A percentile compares a stretch with the other conserved stretches of the same genome.
Evolutionary conservation across 2,113 vertebrate genomes (phyloP).

Genomic region (Miniopterus natalensis): DNA sequence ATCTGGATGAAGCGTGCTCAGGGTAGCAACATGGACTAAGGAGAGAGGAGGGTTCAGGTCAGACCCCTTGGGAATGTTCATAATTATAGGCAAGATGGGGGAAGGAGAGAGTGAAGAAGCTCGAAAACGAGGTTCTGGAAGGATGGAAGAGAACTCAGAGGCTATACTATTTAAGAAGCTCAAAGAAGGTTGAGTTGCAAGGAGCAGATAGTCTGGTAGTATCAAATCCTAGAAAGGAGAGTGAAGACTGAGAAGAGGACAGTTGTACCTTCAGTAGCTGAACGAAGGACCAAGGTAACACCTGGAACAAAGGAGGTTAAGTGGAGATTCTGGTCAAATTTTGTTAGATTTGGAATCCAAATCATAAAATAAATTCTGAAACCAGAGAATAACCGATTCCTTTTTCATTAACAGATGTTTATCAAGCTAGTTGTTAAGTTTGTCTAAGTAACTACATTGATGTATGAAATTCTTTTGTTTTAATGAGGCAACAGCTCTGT

Average conservation of each 20-base stretch:
- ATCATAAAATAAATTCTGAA: slow-evolving; percentile 27
- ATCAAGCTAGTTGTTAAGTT: slow-evolving; percentile 47
- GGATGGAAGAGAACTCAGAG: background rate
- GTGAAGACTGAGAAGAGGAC: background rate
- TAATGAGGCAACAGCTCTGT: slow-evolving; percentile 53
- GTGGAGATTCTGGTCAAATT: background rate
- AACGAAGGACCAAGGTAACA: background rate
- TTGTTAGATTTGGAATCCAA: slow-evolving; percentile 36
- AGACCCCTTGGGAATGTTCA: background rate
- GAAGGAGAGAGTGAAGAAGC: background rate
- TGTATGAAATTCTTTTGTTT: slow-evolving; percentile 60
- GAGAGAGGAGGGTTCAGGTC: background rate
- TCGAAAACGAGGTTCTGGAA: background rate
- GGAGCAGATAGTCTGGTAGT: background rate
- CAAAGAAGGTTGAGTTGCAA: background rate
- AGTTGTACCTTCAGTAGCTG: background rate
- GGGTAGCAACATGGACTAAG: background rate
- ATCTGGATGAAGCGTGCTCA: background rate
- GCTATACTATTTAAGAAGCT: background rate
- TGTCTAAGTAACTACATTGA: slow-evolving; percentile 7
- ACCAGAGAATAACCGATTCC: background rate
- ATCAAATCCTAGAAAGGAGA: background rate
- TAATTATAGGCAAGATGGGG: background rate
- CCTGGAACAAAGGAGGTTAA: slow-evolving; percentile 21
- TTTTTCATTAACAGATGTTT: slow-evolving; percentile 31